Base-by-base conservation (phyloP, 2,113 vertebrate species). In the Nanorana parkeri region DNA sequence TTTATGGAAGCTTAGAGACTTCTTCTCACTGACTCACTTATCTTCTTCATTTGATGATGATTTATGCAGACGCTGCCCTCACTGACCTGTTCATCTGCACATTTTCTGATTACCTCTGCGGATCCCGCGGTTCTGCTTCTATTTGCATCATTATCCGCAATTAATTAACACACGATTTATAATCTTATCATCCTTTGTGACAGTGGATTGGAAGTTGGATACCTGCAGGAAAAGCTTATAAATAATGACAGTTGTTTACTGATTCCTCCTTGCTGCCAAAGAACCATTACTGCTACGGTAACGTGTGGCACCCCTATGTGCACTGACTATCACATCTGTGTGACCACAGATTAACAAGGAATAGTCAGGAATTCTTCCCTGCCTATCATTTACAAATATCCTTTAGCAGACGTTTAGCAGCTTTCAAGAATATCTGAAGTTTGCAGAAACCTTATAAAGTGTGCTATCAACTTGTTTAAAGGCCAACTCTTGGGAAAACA, bases 21-120 rank as follows among this genome's bases (percentile, higher is more conserved):
- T 21, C 16, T 78, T 26, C 64, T 56, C 28, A n/a, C 64, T 78
- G 77, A 68, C 51, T 67, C 76, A 77, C 23, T 24, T 64, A 65
- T 67, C 32, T 55, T 17, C n/a, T 17, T 16, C 26, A 15, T 28
- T 67, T 19, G 32, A 19, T 61, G 73, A 76, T 77, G 28, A n/a
- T 56, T 56, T 56, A 29, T 73, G 29, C 21, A 51, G 13, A 19
- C 20, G 29, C 19, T 58, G 63, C 67, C 61, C 63, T 29, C 29
- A 28, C 11, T 78, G 51, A 54, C 47, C 61, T 7, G 19, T n/a
- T 54, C 52, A 55, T 78, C 64, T 78, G 64, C 67, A 68, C 63
- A 78, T 68, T 36, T 78, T 36, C 51, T 68, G 23, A 78, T 78
- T 68, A 78, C 77, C 65, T 20, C 52, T 26, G 63, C 47, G 17